A percentile compares a stretch with the other conserved stretches of the same genome.
These are phyloP conservation scores for Xylocopa sonorina DNA, from an alignment of 1,140 invertebrate species.

Conservation along the genomic window DNA sequence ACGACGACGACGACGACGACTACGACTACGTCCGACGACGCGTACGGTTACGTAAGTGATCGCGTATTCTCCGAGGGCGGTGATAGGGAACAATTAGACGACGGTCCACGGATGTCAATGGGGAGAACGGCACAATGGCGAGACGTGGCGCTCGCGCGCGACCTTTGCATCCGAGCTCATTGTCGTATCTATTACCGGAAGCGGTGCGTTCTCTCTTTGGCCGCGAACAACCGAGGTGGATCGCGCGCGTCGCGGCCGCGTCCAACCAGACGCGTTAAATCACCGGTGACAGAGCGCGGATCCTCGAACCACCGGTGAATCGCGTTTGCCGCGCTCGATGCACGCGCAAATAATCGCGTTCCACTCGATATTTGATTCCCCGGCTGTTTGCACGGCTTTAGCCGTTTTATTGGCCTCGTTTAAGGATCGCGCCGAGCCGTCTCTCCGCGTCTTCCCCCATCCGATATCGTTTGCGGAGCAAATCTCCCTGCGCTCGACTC, in stretches of 20 bases:
- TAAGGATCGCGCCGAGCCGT: slow-evolving; percentile 37
- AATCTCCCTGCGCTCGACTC: slow-evolving; percentile 19
- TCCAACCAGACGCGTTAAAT: slow-evolving; percentile 62
- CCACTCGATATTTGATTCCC: slow-evolving; percentile 57
- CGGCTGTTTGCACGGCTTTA: slow-evolving; percentile 49
- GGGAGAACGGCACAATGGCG: slow-evolving; percentile 53
- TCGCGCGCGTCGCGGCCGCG: slow-evolving; percentile 30
- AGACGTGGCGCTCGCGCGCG: slow-evolving; percentile 55
- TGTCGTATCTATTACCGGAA: slow-evolving; percentile 63
- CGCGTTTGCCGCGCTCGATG: slow-evolving; percentile 45
- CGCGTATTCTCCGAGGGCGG: slow-evolving; percentile 43
- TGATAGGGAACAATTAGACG: slow-evolving; percentile 63
- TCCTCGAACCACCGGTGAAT: slow-evolving; percentile 36
- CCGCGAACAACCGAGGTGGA: neutral
- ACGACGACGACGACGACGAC: no score
- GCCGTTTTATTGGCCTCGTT: slow-evolving; percentile 42
- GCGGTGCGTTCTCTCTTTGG: slow-evolving; percentile 22
- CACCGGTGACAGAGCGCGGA: slow-evolving; percentile 48
- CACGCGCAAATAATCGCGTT: slow-evolving; percentile 60
- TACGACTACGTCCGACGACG: neutral
- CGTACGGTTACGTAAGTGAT: slow-evolving; percentile 7
- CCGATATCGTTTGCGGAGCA: slow-evolving; percentile 16
- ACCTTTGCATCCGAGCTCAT: slow-evolving; percentile 59
- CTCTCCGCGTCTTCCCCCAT: neutral
- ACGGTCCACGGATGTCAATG: slow-evolving; percentile 62